phyloP scores from a whole-genome alignment of 2,113 vertebrate species.

The Mirounga angustirostris region DNA sequence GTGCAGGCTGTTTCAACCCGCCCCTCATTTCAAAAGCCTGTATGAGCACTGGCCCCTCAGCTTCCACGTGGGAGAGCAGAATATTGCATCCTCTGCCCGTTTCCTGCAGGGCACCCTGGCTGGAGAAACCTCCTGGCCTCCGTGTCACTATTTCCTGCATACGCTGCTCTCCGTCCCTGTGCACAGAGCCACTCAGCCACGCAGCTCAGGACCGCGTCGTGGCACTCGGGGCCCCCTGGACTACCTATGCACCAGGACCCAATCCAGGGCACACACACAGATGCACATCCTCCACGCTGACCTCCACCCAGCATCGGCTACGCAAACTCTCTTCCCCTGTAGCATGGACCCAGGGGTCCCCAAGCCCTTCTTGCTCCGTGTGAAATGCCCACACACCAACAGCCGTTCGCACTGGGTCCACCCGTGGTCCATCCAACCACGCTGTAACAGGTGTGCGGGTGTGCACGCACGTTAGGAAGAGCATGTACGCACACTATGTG shows the following conservation, averaged over 20 bases:
- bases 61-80: fast-evolving
- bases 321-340: fast-evolving
- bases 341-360: fast-evolving
- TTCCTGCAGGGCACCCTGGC: neutral
- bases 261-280: fast-evolving
- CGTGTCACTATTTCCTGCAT: fast-evolving
- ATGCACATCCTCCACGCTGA: fast-evolving
- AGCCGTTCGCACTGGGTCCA: fast-evolving
- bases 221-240: fast-evolving
- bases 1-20: neutral
- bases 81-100: neutral
- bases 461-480: fast-evolving
- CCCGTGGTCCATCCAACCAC: fast-evolving
- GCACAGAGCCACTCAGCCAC: neutral
- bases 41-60: fast-evolving
- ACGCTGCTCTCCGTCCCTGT: fast-evolving
- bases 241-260: neutral
- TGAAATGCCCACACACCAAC: neutral
- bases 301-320: fast-evolving
- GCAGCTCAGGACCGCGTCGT: too few relatives aligned
- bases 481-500: fast-evolving
- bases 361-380: fast-evolving
- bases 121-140: fast-evolving
- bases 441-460: fast-evolving
- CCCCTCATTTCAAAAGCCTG: fast-evolving